Base-by-base conservation (phyloP, 2,797 vertebrate genomes). In the Sebastes taczanowskii region DNA sequence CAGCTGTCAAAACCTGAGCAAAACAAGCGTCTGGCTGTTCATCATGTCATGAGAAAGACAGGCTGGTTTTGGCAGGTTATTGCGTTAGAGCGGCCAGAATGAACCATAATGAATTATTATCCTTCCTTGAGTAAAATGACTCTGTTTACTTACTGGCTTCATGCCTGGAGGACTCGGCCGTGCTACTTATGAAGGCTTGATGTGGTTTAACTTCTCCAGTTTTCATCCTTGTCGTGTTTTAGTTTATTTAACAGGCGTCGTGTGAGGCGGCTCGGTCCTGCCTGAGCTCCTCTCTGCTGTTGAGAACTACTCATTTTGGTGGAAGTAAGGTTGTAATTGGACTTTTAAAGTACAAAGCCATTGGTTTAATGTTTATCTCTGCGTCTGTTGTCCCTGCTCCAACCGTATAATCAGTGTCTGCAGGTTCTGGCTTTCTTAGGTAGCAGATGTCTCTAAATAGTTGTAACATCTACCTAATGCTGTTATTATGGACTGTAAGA, bases 261-360 rank as follows among this genome's bases (percentile, higher is more conserved):
- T 96, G 93, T 94, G 93, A 90, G 94, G 95, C 89, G 77, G 72
- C 23, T 74, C 11, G 49, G 80, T 82, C 84, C 74, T 80, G 91
- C 64, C 85, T 80, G 75, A 74, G 85, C 80, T 49, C 82, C 14
- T 63, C 13, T 63, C 88, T 91, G 81, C 91, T 88, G 89, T 91
- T 74, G 69, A 77, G 77, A 91, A 90, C 85, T 76, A 70, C 83
- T 94, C 82, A 91, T 94, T 94, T 92, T 76, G 87, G 78, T 89
- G 67, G 82, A 86, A 92, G 91, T 85, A 87, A 82, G 90, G 84
- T 74, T 94, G 89, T 94, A 92, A 95, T 93, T 95, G 87, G 85
- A 88, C 89, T 83, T 90, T 90, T 64, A 86, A 84, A 91, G 87
- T 80, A 84, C 81, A 88, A 89, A 88, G 85, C 70, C 56, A 25